phyloP scores from a whole-genome alignment of 2,113 vertebrate genomes.

The Elephas maximus region DNA sequence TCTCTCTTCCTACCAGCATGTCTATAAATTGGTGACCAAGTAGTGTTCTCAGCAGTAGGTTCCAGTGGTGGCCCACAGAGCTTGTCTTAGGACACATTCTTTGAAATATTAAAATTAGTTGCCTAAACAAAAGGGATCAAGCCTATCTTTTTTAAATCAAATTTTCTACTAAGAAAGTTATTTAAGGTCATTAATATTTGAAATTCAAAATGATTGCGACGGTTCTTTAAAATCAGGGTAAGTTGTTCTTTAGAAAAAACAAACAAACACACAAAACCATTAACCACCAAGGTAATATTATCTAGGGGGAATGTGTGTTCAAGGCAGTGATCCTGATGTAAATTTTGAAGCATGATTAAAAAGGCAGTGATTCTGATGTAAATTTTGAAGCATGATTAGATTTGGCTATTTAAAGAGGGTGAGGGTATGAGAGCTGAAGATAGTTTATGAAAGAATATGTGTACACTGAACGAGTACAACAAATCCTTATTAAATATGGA shows the following conservation, averaged over 20 bases:
- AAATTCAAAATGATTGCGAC: neutral
- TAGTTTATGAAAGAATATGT: neutral
- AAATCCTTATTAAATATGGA: neutral
- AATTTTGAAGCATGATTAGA: neutral
- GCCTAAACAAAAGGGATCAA: neutral
- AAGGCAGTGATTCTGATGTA: neutral
- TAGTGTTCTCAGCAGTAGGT: neutral
- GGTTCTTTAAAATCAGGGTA: neutral
- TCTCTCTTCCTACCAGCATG: neutral
- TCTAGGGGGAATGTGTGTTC: neutral
- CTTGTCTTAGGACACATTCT: neutral
- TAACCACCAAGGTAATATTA: neutral
- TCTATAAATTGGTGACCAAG: neutral
- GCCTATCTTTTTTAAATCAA: neutral
- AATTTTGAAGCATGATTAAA: neutral
- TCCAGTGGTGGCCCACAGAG: neutral
- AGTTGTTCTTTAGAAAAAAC: neutral
- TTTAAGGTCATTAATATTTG: neutral
- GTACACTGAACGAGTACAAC: neutral
- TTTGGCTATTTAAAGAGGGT: neutral
- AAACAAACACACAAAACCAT: neutral
- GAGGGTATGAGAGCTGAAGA: neutral
- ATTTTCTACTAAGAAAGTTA: neutral
- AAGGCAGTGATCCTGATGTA: neutral
- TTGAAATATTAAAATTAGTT: neutral